These are phyloP conservation scores for Drosophila orena DNA, from an alignment of 1,140 invertebrate genomes.

Conservation along the genomic window DNA sequence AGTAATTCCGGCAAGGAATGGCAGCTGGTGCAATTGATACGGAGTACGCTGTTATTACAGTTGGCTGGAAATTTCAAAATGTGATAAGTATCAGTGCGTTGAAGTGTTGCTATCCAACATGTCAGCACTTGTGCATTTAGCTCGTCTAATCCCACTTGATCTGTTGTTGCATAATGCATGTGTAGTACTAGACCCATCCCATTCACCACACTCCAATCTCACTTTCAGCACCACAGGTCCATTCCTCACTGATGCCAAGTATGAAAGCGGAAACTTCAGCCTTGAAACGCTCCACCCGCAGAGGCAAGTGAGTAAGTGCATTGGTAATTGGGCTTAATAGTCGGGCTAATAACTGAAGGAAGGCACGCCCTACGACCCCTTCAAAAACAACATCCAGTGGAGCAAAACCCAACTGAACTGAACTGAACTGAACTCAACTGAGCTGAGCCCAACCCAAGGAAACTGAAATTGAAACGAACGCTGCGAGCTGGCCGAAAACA, in stretches of 20 bases:
- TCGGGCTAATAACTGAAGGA: constrained; percentile 52
- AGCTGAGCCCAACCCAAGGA: constrained; percentile 37
- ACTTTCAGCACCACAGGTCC: constrained; percentile 30
- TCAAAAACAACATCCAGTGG: background rate
- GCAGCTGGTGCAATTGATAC: background rate
- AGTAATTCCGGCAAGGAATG: constrained; percentile 13
- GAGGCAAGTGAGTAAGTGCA: constrained; percentile 45
- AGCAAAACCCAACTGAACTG: constrained; percentile 13
- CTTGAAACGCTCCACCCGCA: constrained; percentile 30
- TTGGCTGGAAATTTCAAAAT: too few species aligned
- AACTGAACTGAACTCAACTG: constrained; percentile 3
- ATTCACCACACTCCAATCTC: constrained; percentile 4
- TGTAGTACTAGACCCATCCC: background rate
- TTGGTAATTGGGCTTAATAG: constrained; percentile 51
- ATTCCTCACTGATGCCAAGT: constrained; percentile 16
- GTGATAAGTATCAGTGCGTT: too few species aligned
- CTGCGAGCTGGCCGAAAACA: constrained; percentile 52
- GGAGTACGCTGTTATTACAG: too few species aligned
- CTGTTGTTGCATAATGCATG: constrained; percentile 14
- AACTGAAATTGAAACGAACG: constrained; percentile 38
- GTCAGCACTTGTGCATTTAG: too few species aligned
- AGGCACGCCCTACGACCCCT: constrained; percentile 46
- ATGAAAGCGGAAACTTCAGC: constrained; percentile 40
- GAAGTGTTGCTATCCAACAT: too few species aligned
- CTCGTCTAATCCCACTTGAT: too few species aligned